Percentiles rank a stretch among this genome's conserved stretches.
Evolutionary conservation across 2,888 invertebrate species (phyloP).

Genomic region (Tipula unca): DNA sequence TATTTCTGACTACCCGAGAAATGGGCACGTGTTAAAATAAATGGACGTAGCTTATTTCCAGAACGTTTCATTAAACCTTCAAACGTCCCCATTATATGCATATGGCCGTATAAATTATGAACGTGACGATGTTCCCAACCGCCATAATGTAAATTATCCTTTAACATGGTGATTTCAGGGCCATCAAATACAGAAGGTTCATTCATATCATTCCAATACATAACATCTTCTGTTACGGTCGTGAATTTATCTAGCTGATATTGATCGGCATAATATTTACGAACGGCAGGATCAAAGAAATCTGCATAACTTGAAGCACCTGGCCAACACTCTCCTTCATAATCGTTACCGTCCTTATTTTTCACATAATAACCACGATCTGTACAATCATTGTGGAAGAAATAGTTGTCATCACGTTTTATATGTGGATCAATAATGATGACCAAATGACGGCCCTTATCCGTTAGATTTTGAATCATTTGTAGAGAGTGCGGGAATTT

Average conservation of each 20-base stretch:
- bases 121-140: conserved; percentile 89
- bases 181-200: conserved; percentile 98
- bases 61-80: conserved; percentile 51
- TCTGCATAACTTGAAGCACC: conserved; percentile 93
- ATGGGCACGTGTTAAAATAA: conserved; percentile 81
- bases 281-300: conserved; percentile 78
- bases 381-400: conserved; percentile 81
- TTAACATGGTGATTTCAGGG: conserved; percentile 96
- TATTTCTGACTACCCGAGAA: conserved; percentile 91
- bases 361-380: conserved; percentile 83
- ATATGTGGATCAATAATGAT: conserved; percentile 98
- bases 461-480: conserved; percentile 85
- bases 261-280: conserved; percentile 70
- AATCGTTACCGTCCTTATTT: conserved; percentile 82
- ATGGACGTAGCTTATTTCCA: conserved; percentile 70
- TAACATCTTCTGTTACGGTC: conserved; percentile 70
- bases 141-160: conserved; percentile 77
- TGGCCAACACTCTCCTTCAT: conserved; percentile 99
- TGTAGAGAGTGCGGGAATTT: conserved; percentile 79
- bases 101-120: conserved; percentile 86
- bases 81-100: conserved; percentile 55
- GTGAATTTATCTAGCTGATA: conserved; percentile 45
- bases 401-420: conserved; percentile 84
- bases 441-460: conserved; percentile 85
- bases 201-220: conserved; percentile 99